Conservation (phyloP, 2,113 vertebrate genomes). For the Galeopterus variegatus region DNA sequence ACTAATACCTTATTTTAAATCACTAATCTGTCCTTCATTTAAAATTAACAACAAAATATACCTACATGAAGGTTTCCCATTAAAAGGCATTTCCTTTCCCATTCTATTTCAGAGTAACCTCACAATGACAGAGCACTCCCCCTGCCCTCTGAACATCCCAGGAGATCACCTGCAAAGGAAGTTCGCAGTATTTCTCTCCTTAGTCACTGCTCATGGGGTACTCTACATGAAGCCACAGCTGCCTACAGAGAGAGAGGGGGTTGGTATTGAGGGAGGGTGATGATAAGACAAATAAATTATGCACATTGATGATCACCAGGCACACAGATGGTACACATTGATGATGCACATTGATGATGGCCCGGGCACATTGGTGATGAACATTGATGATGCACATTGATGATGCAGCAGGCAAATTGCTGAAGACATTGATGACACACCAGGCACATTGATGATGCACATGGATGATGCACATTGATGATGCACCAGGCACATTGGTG, state of each 20-base stretch:
- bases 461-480: too few relatives aligned
- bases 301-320: too few relatives aligned
- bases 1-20: background rate
- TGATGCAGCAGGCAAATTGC: too few relatives aligned
- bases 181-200: background rate
- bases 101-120: background rate
- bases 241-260: background rate
- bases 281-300: too few relatives aligned
- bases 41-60: background rate
- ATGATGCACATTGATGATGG: too few relatives aligned
- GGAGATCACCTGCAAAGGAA: background rate
- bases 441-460: too few relatives aligned
- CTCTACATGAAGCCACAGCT: background rate
- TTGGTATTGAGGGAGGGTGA: too few relatives aligned
- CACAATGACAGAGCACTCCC: background rate
- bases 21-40: background rate
- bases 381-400: too few relatives aligned
- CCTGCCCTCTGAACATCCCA: background rate
- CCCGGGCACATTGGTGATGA: too few relatives aligned
- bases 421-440: too few relatives aligned
- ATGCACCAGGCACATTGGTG: too few relatives aligned
- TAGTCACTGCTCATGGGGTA: background rate
- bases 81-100: background rate
- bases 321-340: too few relatives aligned
- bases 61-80: background rate